Percentiles rank a stretch among this genome's conserved stretches.
phyloP scores from a whole-genome alignment of 1,140 invertebrate species.

The Pseudomyrmex dendroicus region DNA sequence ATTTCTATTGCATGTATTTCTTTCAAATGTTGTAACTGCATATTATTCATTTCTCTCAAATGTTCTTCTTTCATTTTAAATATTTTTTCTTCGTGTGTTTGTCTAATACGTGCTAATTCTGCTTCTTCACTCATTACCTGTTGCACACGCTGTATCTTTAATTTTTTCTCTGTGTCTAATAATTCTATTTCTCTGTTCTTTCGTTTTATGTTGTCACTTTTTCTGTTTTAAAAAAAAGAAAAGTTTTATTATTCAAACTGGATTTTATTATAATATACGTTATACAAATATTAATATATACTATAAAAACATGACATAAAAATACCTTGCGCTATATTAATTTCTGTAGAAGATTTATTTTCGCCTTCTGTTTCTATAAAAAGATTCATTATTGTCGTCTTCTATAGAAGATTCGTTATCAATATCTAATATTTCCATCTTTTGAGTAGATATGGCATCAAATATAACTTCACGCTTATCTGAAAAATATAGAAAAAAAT shows the following conservation, averaged over 20 bases:
- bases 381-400: background rate
- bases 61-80: slow-evolving; percentile 1
- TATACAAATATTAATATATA: background rate
- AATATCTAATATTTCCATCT: background rate
- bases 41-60: background rate
- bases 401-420: background rate
- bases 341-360: background rate
- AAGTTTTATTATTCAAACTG: background rate
- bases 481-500: background rate
- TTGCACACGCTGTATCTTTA: background rate
- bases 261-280: background rate
- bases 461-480: slow-evolving; percentile 1
- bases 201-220: background rate
- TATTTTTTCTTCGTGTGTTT: background rate
- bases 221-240: background rate
- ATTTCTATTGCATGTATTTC: background rate
- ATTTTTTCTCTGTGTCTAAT: background rate
- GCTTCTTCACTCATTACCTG: background rate
- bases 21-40: slow-evolving; percentile 5
- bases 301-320: background rate
- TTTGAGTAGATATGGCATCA: slow-evolving; percentile 8
- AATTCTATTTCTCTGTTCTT: slow-evolving; percentile 3
- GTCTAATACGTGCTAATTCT: background rate
- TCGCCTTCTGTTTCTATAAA: background rate
- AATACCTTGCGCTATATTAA: no score